Evolutionary conservation across 2,113 vertebrate genomes (phyloP), one percentile per base, ranked within the genome.

Genomic region (Syngnathus scovelli): DNA sequence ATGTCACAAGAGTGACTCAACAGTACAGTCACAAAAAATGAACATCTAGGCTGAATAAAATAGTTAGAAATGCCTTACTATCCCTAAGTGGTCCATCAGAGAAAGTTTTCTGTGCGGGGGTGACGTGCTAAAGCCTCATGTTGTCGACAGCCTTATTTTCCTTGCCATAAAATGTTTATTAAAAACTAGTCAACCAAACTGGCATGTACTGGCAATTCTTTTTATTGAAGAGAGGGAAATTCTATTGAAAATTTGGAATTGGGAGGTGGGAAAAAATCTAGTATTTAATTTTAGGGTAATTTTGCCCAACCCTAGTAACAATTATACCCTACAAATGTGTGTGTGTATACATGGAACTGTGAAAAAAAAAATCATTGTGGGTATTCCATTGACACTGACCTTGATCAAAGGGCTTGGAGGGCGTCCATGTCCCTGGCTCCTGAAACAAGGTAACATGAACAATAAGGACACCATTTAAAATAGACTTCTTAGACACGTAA

Each of bases 391-490:
- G 43, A 69, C 37, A 83, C 80, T 85, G 92, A 99, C 96, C 96
- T 93, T 95, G 94, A 90, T 96, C 92, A 74, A 96, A 94, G 16
- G 94, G 89, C 90, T 94, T 98, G 74, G 91, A 88, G 48, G 94
- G 94, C 85, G 88, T 95, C 96, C 96, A 99, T 15, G 94, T 93
- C 74, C 94, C 90, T 51, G 92, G 90, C 78, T 92, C 92, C 92
- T 92, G 74, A 64, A 90, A 80, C 8, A 74, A 13, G 18, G 11
- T 56, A 33, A 33, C 27, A 33, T 33, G 27, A 33, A 33, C 39
- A 21, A 44, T 23, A 44, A 62, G 61, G 15, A 62, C 8, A 62
- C 2, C 13, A 41, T 16, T 62, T 2, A 66, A 67, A 71, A 60
- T 9, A 46, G 27, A 58, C 1, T 21, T 63, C 21, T 46, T 21